Evolutionary conservation across 2,888 invertebrate species (phyloP).

Genomic region (Lasioglossum pauxillum): DNA sequence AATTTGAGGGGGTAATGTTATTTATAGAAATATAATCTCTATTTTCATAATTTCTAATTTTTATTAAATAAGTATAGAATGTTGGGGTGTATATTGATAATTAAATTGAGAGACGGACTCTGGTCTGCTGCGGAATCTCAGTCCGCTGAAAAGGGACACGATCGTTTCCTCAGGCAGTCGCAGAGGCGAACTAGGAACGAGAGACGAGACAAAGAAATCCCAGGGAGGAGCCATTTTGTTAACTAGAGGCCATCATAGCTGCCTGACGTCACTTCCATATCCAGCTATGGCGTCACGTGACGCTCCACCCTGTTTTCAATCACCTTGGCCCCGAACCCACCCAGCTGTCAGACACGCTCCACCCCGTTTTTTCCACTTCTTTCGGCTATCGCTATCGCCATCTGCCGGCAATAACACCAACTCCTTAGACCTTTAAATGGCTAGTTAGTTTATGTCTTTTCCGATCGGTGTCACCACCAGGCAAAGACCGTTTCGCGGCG

Average conservation of each 20-base stretch:
- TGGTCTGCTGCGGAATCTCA: no score
- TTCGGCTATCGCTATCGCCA: conserved; percentile 82
- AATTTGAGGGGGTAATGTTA: no score
- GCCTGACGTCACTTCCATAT: conserved; percentile 84
- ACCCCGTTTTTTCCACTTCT: conserved; percentile 83
- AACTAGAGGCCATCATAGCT: conserved; percentile 87
- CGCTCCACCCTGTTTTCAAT: conserved; percentile 88
- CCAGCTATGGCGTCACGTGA: conserved; percentile 84
- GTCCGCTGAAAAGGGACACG: background rate
- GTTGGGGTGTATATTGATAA: background rate
- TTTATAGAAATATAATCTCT: no score
- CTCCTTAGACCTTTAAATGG: conserved; percentile 78
- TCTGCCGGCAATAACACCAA: conserved; percentile 78
- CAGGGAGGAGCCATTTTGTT: conserved; percentile 86
- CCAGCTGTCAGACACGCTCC: conserved; percentile 85
- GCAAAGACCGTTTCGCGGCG: conserved; percentile 28
- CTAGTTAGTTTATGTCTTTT: conserved; percentile 77
- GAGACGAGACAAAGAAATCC: conserved; percentile 77
- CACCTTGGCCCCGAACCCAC: conserved; percentile 85
- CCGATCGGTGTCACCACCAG: conserved; percentile 82
- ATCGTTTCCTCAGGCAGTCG: background rate
- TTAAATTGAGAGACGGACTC: background rate
- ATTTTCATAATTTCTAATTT: no score
- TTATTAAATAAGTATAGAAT: background rate
- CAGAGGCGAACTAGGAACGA: conserved; percentile 3